A percentile compares a stretch with the other conserved stretches of the same genome.
Evolutionary conservation across 2,888 invertebrate species (phyloP).

Genomic region (Germaria angustata): DNA sequence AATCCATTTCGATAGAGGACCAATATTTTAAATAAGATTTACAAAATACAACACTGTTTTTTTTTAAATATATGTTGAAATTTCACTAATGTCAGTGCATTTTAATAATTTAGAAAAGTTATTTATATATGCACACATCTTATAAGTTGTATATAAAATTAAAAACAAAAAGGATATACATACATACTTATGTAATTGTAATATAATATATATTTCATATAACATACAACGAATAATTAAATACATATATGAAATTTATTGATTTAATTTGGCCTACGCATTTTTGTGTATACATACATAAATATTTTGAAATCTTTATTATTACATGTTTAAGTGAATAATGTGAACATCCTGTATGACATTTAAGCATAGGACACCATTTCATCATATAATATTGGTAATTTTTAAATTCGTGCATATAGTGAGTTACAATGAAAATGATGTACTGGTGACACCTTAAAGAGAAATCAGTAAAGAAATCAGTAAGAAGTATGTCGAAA

Average conservation of each 20-base stretch:
- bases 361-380: background rate
- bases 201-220: conserved; percentile 70
- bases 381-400: background rate
- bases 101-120: background rate
- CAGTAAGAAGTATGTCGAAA: no score
- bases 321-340: conserved; percentile 11
- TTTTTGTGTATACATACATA: conserved; percentile 8
- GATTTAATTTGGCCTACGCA: conserved; percentile 38
- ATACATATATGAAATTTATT: conserved; percentile 57
- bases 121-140: background rate
- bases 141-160: conserved; percentile 11
- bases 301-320: conserved; percentile 15
- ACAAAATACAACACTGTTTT: conserved; percentile 29
- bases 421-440: background rate
- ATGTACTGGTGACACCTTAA: background rate
- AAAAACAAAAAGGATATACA: conserved; percentile 1
- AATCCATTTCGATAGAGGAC: conserved; percentile 78
- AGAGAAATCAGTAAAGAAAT: no score
- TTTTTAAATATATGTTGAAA: background rate
- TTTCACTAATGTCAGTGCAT: background rate
- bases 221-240: conserved; percentile 76
- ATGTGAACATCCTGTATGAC: background rate
- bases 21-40: conserved; percentile 78
- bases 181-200: conserved; percentile 66
- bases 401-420: background rate